Conservation (phyloP, 2,888 invertebrate species). For the Phaonia tiefii region DNA sequence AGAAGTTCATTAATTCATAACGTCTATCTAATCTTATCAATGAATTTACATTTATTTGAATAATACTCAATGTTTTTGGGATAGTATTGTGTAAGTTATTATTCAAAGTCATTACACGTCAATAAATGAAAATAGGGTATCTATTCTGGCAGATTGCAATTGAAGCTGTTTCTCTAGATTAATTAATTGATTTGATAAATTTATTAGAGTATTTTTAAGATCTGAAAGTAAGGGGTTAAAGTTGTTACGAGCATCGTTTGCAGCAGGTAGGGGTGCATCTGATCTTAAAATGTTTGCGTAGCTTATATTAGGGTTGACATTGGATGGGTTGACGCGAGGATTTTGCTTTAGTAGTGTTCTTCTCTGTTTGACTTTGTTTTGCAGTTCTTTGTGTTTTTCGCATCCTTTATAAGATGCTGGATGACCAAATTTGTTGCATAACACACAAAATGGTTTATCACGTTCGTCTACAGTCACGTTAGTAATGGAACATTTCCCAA, state of each 20-base stretch:
- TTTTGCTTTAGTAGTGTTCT: constrained; percentile 38
- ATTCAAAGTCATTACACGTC: background rate
- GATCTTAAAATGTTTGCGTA: constrained; percentile 24
- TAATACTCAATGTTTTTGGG: no score
- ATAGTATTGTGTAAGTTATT: background rate
- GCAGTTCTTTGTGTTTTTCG: constrained; percentile 15
- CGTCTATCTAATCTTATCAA: background rate
- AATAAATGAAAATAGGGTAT: background rate
- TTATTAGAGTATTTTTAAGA: constrained; percentile 38
- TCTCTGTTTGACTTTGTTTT: constrained; percentile 31
- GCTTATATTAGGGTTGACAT: constrained; percentile 19
- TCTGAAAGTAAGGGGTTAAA: background rate
- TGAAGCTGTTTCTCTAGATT: constrained; percentile 45
- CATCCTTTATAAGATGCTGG: background rate
- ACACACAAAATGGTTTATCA: constrained; percentile 47
- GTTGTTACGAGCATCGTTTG: background rate
- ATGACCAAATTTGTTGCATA: constrained; percentile 11
- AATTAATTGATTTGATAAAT: constrained; percentile 41
- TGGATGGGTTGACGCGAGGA: background rate
- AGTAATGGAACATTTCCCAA: constrained; percentile 16
- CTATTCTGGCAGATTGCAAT: no score
- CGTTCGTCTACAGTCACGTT: constrained; percentile 20
- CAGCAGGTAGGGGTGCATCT: background rate
- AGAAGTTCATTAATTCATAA: background rate
- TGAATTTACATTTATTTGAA: background rate